These are phyloP conservation scores for Zaprionus ornatus DNA, from an alignment of 1,140 invertebrate genomes.

Conservation along the genomic window DNA sequence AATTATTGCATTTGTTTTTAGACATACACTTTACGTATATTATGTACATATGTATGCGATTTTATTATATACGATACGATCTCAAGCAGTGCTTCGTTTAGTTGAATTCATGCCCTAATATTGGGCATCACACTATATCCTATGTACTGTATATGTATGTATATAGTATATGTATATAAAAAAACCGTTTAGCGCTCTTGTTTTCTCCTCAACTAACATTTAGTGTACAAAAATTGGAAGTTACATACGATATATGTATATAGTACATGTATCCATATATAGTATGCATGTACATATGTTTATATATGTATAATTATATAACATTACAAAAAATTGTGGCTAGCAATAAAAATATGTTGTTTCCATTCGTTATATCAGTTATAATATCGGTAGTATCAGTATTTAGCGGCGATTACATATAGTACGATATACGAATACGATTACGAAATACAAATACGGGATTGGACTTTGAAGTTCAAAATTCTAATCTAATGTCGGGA, in stretches of 20 bases:
- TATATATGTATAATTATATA: constrained; percentile 39
- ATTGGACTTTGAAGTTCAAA: constrained; percentile 16
- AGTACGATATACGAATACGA: constrained; percentile 29
- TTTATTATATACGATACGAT: constrained; percentile 15
- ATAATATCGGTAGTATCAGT: constrained; percentile 54
- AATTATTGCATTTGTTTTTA: constrained; percentile 65
- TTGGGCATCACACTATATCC: constrained; percentile 33
- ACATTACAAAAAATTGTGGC: constrained; percentile 76
- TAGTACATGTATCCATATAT: constrained; percentile 24
- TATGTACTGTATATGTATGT: constrained; percentile 42
- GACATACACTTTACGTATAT: constrained; percentile 44
- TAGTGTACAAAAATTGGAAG: constrained; percentile 78
- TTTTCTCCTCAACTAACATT: constrained; percentile 65
- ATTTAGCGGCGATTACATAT: constrained; percentile 51
- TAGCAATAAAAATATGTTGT: constrained; percentile 68
- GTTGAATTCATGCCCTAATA: constrained; percentile 50
- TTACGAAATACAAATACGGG: constrained; percentile 37
- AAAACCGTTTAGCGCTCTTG: constrained; percentile 63
- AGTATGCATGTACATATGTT: constrained; percentile 11
- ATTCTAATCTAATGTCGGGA: constrained; percentile 1
- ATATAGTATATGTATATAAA: constrained; percentile 57
- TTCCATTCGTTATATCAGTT: constrained; percentile 24
- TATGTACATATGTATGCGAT: constrained; percentile 39
- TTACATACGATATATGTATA: constrained; percentile 57
- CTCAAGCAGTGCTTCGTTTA: constrained; percentile 35